phyloP scores from a whole-genome alignment of 2,888 invertebrate genomes.

The Druceiella hillmani region DNA sequence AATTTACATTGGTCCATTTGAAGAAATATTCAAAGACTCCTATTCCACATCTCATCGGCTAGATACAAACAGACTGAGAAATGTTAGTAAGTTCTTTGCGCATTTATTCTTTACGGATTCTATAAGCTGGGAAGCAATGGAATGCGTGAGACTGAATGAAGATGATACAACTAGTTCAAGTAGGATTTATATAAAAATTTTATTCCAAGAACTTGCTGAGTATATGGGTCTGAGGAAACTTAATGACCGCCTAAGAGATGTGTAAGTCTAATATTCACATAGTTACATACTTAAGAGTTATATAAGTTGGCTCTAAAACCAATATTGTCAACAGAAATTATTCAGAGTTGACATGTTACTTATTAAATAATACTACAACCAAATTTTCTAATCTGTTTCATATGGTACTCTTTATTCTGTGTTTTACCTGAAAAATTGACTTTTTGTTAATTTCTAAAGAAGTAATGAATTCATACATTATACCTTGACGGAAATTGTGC shows the following conservation, averaged over 20 bases:
- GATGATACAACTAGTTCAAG: constrained; percentile 97
- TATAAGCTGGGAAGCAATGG: constrained; percentile 91
- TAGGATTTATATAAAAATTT: constrained; percentile 94
- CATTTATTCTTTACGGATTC: constrained; percentile 95
- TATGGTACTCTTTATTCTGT: too few relatives aligned
- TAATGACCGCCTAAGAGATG: constrained; percentile 85
- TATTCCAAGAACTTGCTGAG: constrained; percentile 94
- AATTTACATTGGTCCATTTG: constrained; percentile 88
- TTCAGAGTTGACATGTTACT: too few relatives aligned
- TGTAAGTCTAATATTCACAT: constrained; percentile 64
- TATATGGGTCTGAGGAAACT: constrained; percentile 93
- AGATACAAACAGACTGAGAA: constrained; percentile 91
- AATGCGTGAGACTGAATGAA: constrained; percentile 87
- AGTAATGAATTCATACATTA: too few relatives aligned
- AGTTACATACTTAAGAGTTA: too few relatives aligned
- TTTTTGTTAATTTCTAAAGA: too few relatives aligned
- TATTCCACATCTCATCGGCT: constrained; percentile 93
- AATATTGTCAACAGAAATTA: too few relatives aligned
- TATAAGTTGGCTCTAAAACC: too few relatives aligned
- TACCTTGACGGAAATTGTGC: too few relatives aligned
- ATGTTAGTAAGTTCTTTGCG: constrained; percentile 96
- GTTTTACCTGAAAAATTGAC: too few relatives aligned
- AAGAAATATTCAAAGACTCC: constrained; percentile 91
- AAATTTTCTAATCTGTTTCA: too few relatives aligned
- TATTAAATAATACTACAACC: too few relatives aligned